Percentiles rank a stretch among this genome's conserved stretches.
phyloP scores from a whole-genome alignment of 1,140 invertebrate species.

The Harpegnathos saltator region DNA sequence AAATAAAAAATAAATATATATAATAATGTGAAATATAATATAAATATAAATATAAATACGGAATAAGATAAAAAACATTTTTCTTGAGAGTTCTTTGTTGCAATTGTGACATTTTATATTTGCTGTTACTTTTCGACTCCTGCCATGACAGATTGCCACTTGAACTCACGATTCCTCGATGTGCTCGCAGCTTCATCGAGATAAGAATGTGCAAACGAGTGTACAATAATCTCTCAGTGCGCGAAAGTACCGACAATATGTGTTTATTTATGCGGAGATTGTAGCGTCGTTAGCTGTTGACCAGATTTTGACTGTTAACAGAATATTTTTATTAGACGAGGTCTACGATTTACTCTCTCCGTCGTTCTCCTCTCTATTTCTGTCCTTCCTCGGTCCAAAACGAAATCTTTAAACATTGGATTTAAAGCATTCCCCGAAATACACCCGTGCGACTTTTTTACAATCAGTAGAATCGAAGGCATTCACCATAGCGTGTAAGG shows the following conservation, averaged over 20 bases:
- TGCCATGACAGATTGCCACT: too few species aligned
- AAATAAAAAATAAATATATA: too few species aligned
- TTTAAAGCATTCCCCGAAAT: not conserved
- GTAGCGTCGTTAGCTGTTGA: slow-evolving; percentile 71
- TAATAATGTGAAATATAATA: too few species aligned
- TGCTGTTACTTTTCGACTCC: too few species aligned
- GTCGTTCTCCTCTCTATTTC: not conserved
- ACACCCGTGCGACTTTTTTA: not conserved
- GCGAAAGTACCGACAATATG: slow-evolving; percentile 60
- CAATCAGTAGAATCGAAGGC: not conserved
- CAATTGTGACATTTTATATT: too few species aligned
- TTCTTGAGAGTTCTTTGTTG: too few species aligned
- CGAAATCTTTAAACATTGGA: not conserved
- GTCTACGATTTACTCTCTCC: slow-evolving; percentile 45
- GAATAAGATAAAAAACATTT: too few species aligned
- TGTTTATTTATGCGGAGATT: slow-evolving; percentile 76
- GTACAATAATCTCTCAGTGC: slow-evolving; percentile 64
- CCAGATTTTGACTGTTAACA: slow-evolving; percentile 78
- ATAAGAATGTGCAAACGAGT: not conserved
- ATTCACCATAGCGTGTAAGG: not conserved
- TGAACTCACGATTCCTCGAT: too few species aligned
- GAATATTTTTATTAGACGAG: slow-evolving; percentile 78
- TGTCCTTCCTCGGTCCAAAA: not conserved
- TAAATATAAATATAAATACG: too few species aligned
- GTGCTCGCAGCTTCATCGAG: too few species aligned